Evolutionary conservation across 1,140 invertebrate genomes (phyloP), one percentile per base, ranked within the genome.

Genomic region (Maniola jurtina): DNA sequence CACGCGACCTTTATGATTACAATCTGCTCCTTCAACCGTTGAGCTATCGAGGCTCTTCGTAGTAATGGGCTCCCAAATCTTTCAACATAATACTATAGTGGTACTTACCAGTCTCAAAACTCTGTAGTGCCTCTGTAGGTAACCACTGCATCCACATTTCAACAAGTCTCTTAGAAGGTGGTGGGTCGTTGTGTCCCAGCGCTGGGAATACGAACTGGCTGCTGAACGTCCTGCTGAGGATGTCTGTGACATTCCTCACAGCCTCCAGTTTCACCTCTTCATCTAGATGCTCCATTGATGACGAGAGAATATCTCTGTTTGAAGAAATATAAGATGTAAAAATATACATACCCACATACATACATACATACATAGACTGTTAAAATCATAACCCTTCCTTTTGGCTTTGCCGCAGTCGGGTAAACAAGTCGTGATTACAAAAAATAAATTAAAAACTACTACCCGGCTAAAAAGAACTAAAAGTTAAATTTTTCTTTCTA

Each of bases 121-220:
- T 96, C 58, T 93, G 92, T 59, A 96, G 87, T 0, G 95, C 95
- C 66, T 97, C 96, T 0, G 94, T 93, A 0, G 96, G 96, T 45
- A 97, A 84, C 96, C 96, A 97, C 61, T 95, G 93, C 72, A 93
- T 93, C 95, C 96, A 97, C 79, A 96, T 92, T 58, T 93, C 92
- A 0, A 94, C 94, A 60, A 96, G 90, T 65, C 93, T 92, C 50
- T 91, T 92, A 47, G 92, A 93, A 7, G 93, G 91, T 1, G 92
- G 92, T 7, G 95, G 94, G 76, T 96, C 96, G 77, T 96, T 95
- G 84, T 96, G 95, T 1, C 96, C 96, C 64, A 97, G 82, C 1
- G 95, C 95, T 4, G 96, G 96, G 78, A 96, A 96, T 33, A 97
- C 94, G 79, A 96, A 96, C 79, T 96, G 95, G 55, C 94, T 95